phyloP scores from a whole-genome alignment of 2,888 invertebrate genomes.

The Marasmarcha lunaedactyla region DNA sequence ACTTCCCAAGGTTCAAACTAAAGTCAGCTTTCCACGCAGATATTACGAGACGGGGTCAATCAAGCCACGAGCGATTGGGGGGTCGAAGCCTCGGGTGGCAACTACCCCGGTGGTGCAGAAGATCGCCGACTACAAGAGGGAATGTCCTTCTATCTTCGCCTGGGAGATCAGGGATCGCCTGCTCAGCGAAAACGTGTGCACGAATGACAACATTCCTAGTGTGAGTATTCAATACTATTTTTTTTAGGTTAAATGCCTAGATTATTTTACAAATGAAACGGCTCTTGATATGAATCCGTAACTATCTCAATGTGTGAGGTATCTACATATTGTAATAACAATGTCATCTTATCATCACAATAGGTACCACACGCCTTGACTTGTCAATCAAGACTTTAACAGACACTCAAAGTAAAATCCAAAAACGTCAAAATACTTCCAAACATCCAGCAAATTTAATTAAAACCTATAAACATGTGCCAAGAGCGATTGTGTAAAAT shows the following conservation, averaged over 20 bases:
- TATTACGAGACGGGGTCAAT: conserved; percentile 99
- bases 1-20: conserved; percentile 51
- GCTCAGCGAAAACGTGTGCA: conserved; percentile 94
- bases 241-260: no score
- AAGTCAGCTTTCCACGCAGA: conserved; percentile 72
- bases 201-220: conserved; percentile 97
- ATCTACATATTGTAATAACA: neutral
- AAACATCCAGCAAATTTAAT: conserved; percentile 34
- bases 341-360: neutral
- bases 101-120: conserved; percentile 94
- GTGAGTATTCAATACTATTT: no score
- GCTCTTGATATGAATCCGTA: neutral
- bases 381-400: conserved; percentile 10
- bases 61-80: conserved; percentile 96
- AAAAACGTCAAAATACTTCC: conserved; percentile 40
- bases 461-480: conserved; percentile 33
- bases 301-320: no score
- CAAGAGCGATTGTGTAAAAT: conserved; percentile 29
- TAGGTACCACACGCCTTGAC: conserved; percentile 12
- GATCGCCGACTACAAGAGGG: conserved; percentile 96
- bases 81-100: conserved; percentile 95
- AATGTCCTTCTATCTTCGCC: conserved; percentile 98
- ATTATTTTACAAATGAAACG: no score
- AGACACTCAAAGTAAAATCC: conserved; percentile 9
- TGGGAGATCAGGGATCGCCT: conserved; percentile 98